A percentile compares a stretch with the other conserved stretches of the same genome.
Evolutionary conservation across 2,797 vertebrate species (phyloP).

Genomic region (Micropoecilia bifurca): DNA sequence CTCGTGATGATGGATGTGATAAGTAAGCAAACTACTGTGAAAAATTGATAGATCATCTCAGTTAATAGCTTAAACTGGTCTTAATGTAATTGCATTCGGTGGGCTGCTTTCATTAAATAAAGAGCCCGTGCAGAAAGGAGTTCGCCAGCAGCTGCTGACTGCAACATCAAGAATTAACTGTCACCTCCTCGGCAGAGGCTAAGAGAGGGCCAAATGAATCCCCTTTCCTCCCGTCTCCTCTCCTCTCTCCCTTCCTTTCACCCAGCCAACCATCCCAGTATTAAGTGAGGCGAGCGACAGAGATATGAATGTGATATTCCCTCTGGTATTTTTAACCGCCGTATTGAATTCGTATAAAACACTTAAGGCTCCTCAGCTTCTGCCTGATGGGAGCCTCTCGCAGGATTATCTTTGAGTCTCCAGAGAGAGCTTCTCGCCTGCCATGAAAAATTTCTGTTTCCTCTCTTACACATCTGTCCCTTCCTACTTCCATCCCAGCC

Average conservation of each 20-base stretch:
- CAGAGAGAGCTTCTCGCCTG: constrained; percentile 76
- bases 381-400: constrained; percentile 77
- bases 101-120: constrained; percentile 70
- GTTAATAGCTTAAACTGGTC: constrained; percentile 56
- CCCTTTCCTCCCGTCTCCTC: constrained; percentile 52
- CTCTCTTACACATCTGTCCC: constrained; percentile 63
- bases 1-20: constrained; percentile 57
- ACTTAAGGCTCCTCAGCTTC: constrained; percentile 80
- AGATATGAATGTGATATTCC: constrained; percentile 86
- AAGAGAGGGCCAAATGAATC: constrained; percentile 64
- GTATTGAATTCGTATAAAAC: constrained; percentile 86
- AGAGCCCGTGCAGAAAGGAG: constrained; percentile 64
- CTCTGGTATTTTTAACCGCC: constrained; percentile 85
- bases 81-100: constrained; percentile 70
- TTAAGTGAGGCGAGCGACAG: constrained; percentile 82
- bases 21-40: constrained; percentile 59
- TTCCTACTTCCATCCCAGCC: constrained; percentile 50
- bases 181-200: constrained; percentile 63
- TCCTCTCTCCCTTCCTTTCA: constrained; percentile 70
- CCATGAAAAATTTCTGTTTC: constrained; percentile 69
- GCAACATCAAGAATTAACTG: constrained; percentile 72
- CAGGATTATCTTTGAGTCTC: constrained; percentile 77
- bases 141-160: constrained; percentile 68
- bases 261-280: constrained; percentile 73
- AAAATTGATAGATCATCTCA: constrained; percentile 49